phyloP scores from a whole-genome alignment of 1,140 invertebrate species.

The Drosophila nebulosa region DNA sequence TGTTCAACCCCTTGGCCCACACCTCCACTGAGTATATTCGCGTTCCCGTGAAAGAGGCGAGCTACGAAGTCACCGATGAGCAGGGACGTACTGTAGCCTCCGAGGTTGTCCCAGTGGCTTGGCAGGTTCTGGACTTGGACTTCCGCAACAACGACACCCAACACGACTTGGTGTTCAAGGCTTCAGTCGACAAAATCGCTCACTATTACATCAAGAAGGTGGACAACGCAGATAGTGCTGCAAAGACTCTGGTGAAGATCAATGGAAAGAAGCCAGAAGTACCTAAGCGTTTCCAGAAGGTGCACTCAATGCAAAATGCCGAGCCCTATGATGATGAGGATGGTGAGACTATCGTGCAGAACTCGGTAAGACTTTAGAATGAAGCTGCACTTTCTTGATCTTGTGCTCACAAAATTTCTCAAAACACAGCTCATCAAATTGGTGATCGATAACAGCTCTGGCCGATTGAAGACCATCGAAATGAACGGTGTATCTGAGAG shows the following conservation, averaged over 20 bases:
- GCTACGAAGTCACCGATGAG: slow-evolving; percentile 85
- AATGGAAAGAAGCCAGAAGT: not conserved
- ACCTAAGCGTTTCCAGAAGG: not conserved
- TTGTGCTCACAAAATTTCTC: not conserved
- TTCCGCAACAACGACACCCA: slow-evolving; percentile 84
- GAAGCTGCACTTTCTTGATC: not conserved
- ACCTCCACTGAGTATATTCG: slow-evolving; percentile 85
- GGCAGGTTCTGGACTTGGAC: slow-evolving; percentile 83
- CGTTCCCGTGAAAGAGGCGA: slow-evolving; percentile 85
- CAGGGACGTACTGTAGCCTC: slow-evolving; percentile 59
- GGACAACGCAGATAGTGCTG: not conserved
- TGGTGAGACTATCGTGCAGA: slow-evolving; percentile 39
- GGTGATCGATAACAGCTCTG: slow-evolving; percentile 58
- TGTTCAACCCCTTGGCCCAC: slow-evolving; percentile 92
- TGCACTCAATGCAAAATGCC: not conserved
- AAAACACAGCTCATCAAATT: slow-evolving; percentile 46
- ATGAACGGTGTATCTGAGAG: slow-evolving; percentile 75
- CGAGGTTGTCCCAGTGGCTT: slow-evolving; percentile 85
- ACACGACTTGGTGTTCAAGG: slow-evolving; percentile 87
- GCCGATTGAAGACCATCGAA: slow-evolving; percentile 83
- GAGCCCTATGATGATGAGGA: not conserved
- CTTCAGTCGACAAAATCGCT: slow-evolving; percentile 68
- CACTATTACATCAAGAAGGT: slow-evolving; percentile 42
- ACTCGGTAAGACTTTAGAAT: slow-evolving; percentile 41
- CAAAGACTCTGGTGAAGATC: not conserved